Percentiles rank a stretch among this genome's conserved stretches.
phyloP scores from a whole-genome alignment of 1,140 invertebrate species.

The Aphidius gifuensis region DNA sequence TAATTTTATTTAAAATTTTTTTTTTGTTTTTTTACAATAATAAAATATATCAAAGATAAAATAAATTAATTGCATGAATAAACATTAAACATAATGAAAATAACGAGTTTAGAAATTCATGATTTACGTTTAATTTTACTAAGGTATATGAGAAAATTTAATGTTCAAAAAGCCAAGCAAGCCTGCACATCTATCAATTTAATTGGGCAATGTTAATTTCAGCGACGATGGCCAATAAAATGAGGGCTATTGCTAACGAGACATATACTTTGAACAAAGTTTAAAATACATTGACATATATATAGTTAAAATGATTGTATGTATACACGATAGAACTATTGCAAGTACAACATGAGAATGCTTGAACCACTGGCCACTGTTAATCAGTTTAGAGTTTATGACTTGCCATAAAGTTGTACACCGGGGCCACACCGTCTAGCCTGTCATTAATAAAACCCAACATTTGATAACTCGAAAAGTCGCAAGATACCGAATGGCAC shows the following conservation, averaged over 20 bases:
- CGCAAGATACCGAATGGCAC: conserved; percentile 41
- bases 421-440: conserved; percentile 41
- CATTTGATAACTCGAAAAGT: conserved; percentile 57
- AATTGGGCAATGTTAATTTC: conserved; percentile 57
- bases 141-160: conserved; percentile 41
- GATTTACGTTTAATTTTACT: conserved; percentile 48
- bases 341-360: conserved; percentile 25
- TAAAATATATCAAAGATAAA: background rate
- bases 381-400: conserved; percentile 59
- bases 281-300: conserved; percentile 46
- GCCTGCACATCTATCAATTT: conserved; percentile 53
- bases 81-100: conserved; percentile 8
- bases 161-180: conserved; percentile 27
- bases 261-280: conserved; percentile 30
- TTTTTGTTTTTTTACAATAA: background rate
- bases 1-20: background rate
- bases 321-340: conserved; percentile 8
- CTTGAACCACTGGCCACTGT: conserved; percentile 50
- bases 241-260: conserved; percentile 51
- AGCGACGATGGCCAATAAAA: conserved; percentile 56
- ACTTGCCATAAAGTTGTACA: conserved; percentile 49
- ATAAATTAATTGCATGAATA: conserved; percentile 3
- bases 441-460: conserved; percentile 56
- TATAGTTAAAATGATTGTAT: conserved; percentile 25
- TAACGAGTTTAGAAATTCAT: conserved; percentile 29